Evolutionary conservation across 1,140 invertebrate species (phyloP).

Genomic region (Drosophila watanabei): DNA sequence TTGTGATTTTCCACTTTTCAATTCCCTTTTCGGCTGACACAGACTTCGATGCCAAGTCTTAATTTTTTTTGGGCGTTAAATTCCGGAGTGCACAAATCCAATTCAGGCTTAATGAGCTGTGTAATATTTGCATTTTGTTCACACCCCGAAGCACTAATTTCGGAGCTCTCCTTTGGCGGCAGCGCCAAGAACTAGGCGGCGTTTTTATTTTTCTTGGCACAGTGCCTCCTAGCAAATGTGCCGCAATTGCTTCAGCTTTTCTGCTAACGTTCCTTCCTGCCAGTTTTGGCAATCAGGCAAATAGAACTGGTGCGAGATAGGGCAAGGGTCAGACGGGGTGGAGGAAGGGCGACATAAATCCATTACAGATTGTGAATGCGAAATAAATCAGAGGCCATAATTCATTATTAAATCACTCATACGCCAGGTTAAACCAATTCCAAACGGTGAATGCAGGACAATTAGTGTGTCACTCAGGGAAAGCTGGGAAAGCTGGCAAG

Average conservation of each 20-base stretch:
- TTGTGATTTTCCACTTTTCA: not conserved
- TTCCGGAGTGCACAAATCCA: slow-evolving; percentile 58
- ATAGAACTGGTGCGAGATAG: slow-evolving; percentile 3
- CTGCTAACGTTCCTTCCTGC: slow-evolving; percentile 16
- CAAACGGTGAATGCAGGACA: slow-evolving; percentile 60
- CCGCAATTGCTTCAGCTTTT: slow-evolving; percentile 42
- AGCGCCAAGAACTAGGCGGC: slow-evolving; percentile 55
- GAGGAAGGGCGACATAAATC: slow-evolving; percentile 62
- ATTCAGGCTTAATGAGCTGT: slow-evolving; percentile 78
- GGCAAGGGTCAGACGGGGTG: not conserved
- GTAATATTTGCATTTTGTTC: slow-evolving; percentile 82
- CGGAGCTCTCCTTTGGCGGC: slow-evolving; percentile 1
- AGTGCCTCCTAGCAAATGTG: slow-evolving; percentile 47
- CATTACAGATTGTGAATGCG: slow-evolving; percentile 64
- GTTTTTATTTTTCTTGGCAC: slow-evolving; percentile 70
- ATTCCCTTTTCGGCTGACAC: not conserved
- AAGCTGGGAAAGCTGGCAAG: slow-evolving; percentile 14
- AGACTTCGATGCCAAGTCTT: slow-evolving; percentile 43
- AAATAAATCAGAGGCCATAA: slow-evolving; percentile 72
- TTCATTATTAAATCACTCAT: slow-evolving; percentile 83
- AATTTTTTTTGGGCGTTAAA: slow-evolving; percentile 8
- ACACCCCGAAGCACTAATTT: slow-evolving; percentile 71
- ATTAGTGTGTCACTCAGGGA: slow-evolving; percentile 72
- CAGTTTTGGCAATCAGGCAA: slow-evolving; percentile 31
- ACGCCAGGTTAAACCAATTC: slow-evolving; percentile 80